These are phyloP conservation scores for Aethes cnicana DNA, from an alignment of 2,888 invertebrate species.

Conservation along the genomic window DNA sequence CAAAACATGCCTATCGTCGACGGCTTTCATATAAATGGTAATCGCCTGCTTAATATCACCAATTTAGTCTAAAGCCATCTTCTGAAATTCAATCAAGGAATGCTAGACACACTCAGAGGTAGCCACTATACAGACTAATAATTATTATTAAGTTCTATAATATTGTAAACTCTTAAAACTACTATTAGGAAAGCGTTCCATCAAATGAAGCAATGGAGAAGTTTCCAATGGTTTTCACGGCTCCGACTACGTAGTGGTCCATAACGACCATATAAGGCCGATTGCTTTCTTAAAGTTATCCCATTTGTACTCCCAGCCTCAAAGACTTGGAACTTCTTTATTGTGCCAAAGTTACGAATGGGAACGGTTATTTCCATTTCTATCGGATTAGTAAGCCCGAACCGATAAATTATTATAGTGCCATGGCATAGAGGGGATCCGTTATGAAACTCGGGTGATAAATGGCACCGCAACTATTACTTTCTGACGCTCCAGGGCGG, in stretches of 20 bases:
- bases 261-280: conserved; percentile 79
- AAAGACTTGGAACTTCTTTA: conserved; percentile 76
- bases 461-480: conserved; percentile 50
- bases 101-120: too few relatives aligned
- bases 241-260: conserved; percentile 67
- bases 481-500: conserved; percentile 40
- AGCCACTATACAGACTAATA: too few relatives aligned
- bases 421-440: conserved; percentile 42
- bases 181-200: conserved; percentile 59
- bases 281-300: conserved; percentile 81
- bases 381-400: conserved; percentile 61
- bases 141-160: too few relatives aligned
- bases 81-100: too few relatives aligned
- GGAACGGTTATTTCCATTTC: conserved; percentile 73
- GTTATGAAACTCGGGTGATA: conserved; percentile 57
- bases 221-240: conserved; percentile 73
- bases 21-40: neutral
- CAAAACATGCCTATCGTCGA: too few relatives aligned
- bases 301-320: conserved; percentile 72
- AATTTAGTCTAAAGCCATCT: neutral
- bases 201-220: conserved; percentile 70
- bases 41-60: neutral
- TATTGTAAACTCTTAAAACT: conserved; percentile 29
- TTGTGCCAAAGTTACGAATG: conserved; percentile 72
- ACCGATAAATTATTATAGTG: conserved; percentile 59